These are phyloP conservation scores for Colossoma macropomum DNA, from an alignment of 2,113 vertebrate species.

Conservation along the genomic window DNA sequence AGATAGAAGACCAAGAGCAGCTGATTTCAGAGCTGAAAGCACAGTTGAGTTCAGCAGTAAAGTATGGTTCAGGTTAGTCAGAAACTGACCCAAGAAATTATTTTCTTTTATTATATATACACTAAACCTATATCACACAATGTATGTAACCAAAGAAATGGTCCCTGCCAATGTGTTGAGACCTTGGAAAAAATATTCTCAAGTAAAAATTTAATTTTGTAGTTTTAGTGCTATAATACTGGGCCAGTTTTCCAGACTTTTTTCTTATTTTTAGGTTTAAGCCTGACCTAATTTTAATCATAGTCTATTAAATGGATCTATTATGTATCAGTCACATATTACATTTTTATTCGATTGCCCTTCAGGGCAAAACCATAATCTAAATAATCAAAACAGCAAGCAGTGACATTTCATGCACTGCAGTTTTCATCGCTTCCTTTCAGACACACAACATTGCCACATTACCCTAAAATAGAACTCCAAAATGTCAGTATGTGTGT, in stretches of 20 bases:
- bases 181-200: background rate
- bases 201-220: no score
- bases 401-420: background rate
- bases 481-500: background rate
- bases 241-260: background rate
- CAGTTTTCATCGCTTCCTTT: background rate
- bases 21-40: slow-evolving; percentile 82
- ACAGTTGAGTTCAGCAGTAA: slow-evolving; percentile 68
- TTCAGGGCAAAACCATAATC: background rate
- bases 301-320: background rate
- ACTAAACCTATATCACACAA: background rate
- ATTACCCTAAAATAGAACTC: slow-evolving; percentile 1
- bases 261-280: background rate
- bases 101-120: background rate
- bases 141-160: background rate
- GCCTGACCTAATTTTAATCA: background rate
- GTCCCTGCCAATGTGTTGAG: background rate
- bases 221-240: background rate
- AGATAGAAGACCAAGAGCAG: slow-evolving; percentile 87
- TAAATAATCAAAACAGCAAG: background rate
- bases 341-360: background rate
- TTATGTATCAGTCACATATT: background rate
- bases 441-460: background rate
- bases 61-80: slow-evolving; percentile 72
- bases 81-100: background rate